A percentile compares a stretch with the other conserved stretches of the same genome.
Evolutionary conservation across 1,140 invertebrate genomes (phyloP).

Genomic region (Pseudomyrmex sp.): DNA sequence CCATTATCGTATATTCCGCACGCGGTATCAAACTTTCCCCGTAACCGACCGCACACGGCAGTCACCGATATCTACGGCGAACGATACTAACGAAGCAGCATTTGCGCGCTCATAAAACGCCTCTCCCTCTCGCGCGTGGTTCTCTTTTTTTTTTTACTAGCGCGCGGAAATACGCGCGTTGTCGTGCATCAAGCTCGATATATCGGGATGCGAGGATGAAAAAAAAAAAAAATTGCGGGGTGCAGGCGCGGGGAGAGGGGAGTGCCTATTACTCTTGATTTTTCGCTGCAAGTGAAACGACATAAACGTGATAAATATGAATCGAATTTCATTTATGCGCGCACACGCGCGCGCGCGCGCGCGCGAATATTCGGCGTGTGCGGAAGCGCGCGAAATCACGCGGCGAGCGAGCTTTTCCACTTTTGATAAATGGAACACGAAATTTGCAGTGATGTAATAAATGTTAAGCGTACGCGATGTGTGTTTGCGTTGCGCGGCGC

Average conservation of each 20-base stretch:
- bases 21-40: conserved; percentile 55
- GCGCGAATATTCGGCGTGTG: conserved; percentile 11
- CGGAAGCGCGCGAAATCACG: conserved; percentile 1
- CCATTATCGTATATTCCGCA: conserved; percentile 63
- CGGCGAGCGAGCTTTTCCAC: conserved; percentile 23
- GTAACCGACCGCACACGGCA: conserved; percentile 53
- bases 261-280: conserved; percentile 51
- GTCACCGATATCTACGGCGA: conserved; percentile 53
- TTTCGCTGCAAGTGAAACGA: conserved; percentile 40
- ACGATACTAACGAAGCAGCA: conserved; percentile 58
- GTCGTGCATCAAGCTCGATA: conserved; percentile 19
- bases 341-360: background rate
- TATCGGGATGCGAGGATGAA: background rate
- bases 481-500: background rate
- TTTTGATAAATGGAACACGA: conserved; percentile 46
- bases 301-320: conserved; percentile 51
- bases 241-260: background rate
- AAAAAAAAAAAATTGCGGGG: background rate
- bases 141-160: conserved; percentile 51
- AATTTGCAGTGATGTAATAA: conserved; percentile 55
- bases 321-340: conserved; percentile 49
- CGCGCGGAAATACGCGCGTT: conserved; percentile 21
- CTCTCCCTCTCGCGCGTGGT: background rate
- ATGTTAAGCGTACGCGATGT: conserved; percentile 48
- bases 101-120: conserved; percentile 51